Evolutionary conservation across 2,888 invertebrate species (phyloP).

Genomic region (Rhagonycha fulva): DNA sequence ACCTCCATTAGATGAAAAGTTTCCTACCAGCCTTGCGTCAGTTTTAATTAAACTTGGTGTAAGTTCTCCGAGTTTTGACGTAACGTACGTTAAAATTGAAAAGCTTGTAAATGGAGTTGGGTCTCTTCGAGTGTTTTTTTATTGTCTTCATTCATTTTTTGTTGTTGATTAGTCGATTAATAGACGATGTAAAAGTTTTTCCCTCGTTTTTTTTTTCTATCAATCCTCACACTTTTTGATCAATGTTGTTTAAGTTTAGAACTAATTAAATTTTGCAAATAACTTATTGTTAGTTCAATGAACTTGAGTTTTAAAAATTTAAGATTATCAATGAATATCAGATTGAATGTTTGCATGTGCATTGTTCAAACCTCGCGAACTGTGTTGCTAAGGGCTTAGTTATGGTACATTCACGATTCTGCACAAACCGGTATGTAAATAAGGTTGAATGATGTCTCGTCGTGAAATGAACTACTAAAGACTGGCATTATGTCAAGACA

Average conservation of each 20-base stretch:
- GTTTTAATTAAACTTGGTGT: conserved; percentile 41
- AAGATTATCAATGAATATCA: not conserved
- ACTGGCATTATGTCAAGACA: not conserved
- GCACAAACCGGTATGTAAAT: conserved; percentile 37
- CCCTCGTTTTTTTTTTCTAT: conserved; percentile 1
- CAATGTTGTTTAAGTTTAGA: not conserved
- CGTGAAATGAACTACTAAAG: conserved; percentile 28
- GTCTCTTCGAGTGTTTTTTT: conserved; percentile 16
- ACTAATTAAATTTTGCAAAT: not conserved
- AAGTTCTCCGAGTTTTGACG: conserved; percentile 41
- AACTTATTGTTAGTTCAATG: not conserved
- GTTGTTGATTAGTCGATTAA: conserved; percentile 11
- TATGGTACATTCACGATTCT: conserved; percentile 29
- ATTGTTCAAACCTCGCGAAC: conserved; percentile 11
- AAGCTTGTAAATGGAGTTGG: conserved; percentile 28
- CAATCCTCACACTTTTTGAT: not conserved
- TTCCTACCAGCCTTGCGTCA: conserved; percentile 35
- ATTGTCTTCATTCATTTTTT: conserved; percentile 15
- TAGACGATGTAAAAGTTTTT: conserved; percentile 4
- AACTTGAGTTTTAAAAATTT: not conserved
- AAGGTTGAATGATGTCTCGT: conserved; percentile 32
- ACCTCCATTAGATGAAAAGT: conserved; percentile 29
- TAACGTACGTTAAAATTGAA: conserved; percentile 41
- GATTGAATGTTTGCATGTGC: conserved; percentile 6
- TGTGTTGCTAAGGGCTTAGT: conserved; percentile 36